These are phyloP conservation scores for Drosophila repleta DNA, from an alignment of 1,140 invertebrate species.

Conservation along the genomic window DNA sequence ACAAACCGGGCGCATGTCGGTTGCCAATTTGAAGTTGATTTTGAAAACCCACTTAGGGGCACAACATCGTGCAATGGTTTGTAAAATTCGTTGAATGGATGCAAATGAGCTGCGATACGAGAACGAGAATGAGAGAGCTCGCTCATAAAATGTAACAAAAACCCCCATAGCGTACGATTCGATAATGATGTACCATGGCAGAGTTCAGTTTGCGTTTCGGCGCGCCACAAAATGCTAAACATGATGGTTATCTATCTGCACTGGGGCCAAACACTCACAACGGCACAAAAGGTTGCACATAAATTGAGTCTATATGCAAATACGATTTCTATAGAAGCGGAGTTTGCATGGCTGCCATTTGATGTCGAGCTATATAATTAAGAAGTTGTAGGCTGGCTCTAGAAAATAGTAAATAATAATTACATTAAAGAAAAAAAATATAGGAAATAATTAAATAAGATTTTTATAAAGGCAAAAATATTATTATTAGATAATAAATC, in stretches of 20 bases:
- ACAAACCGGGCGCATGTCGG: conserved; percentile 31
- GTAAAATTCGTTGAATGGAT: conserved; percentile 26
- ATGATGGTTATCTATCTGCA: not conserved
- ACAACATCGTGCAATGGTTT: conserved; percentile 27
- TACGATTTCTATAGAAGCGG: no score
- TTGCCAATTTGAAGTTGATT: conserved; percentile 50
- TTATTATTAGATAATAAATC: no score
- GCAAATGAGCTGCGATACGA: conserved; percentile 19
- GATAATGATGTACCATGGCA: conserved; percentile 1
- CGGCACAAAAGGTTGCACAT: not conserved
- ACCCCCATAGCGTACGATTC: conserved; percentile 1
- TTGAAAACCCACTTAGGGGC: conserved; percentile 29
- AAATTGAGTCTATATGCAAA: no score
- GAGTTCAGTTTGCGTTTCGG: not conserved
- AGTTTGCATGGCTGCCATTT: no score
- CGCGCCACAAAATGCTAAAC: not conserved
- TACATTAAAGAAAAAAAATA: no score
- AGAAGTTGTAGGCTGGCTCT: no score
- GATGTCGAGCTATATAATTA: no score
- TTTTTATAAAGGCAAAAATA: no score
- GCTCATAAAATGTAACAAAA: conserved; percentile 10
- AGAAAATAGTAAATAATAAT: no score
- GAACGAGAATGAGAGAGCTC: no score
- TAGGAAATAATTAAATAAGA: no score
- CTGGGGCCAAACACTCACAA: no score